These are phyloP conservation scores for Pantherophis alleghaniensis DNA, from an alignment of 2,797 vertebrate species.

Conservation along the genomic window DNA sequence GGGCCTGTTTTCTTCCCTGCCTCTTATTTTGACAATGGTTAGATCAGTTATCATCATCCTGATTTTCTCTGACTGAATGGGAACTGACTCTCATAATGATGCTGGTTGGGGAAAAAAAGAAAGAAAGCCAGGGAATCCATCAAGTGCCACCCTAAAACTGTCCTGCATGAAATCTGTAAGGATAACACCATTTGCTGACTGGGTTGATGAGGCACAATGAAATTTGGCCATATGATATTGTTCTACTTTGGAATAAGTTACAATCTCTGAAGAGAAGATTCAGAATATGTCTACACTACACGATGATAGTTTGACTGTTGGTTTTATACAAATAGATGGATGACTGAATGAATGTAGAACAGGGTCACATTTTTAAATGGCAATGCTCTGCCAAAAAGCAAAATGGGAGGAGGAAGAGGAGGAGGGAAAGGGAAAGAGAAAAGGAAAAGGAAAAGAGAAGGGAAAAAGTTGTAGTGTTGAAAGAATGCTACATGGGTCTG, in stretches of 20 bases:
- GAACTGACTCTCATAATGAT: background rate
- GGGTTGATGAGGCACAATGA: background rate
- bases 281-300: background rate
- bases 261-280: background rate
- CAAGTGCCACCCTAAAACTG: background rate
- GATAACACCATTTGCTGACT: background rate
- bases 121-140: background rate
- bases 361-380: background rate
- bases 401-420: background rate
- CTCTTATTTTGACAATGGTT: background rate
- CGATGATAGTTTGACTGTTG: background rate
- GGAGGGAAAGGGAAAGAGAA: no score
- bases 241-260: background rate
- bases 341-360: background rate
- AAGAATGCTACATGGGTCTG: no score
- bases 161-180: background rate
- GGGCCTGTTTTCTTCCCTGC: background rate
- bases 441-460: background rate
- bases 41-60: background rate
- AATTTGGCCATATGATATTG: background rate
- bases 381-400: background rate
- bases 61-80: background rate
- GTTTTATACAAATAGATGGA: background rate
- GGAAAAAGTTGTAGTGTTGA: background rate
- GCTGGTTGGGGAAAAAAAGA: background rate